Conservation (phyloP, 2,888 invertebrate genomes). For the Metacarcinus magister region DNA sequence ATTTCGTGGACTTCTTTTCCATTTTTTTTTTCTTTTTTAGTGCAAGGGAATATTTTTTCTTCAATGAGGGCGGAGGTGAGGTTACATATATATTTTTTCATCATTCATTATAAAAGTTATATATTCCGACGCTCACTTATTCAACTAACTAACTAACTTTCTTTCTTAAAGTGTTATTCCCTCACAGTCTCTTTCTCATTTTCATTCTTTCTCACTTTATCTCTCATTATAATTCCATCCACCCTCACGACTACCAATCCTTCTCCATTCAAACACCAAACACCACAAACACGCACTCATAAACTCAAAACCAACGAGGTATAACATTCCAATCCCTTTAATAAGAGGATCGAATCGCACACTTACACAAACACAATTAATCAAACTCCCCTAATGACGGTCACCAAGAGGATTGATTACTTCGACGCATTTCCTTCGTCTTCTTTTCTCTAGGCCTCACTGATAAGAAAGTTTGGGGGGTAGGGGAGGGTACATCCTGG, state of each 20-base stretch:
- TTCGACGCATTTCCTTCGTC: background rate
- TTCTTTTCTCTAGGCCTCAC: background rate
- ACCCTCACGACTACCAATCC: background rate
- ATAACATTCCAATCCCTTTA: background rate
- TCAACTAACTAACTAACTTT: background rate
- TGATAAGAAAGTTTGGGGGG: background rate
- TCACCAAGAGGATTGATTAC: background rate
- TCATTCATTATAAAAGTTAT: background rate
- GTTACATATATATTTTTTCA: background rate
- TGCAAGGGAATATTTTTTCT: too few relatives aligned
- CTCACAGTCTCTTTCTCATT: constrained; percentile 12
- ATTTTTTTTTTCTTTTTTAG: background rate
- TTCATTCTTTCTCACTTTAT: background rate
- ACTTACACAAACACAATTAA: background rate
- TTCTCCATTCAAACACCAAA: background rate
- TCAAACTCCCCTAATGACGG: background rate
- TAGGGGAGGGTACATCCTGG: background rate
- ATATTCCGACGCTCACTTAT: background rate
- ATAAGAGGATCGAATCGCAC: background rate
- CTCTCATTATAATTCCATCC: background rate
- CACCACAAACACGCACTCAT: background rate
- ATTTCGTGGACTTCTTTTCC: too few relatives aligned
- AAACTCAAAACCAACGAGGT: background rate
- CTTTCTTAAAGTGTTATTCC: background rate
- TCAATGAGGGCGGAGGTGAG: background rate